Percentiles rank a stretch among this genome's conserved stretches.
Evolutionary conservation across 2,797 vertebrate species (phyloP).

Genomic region (Danio albolineatus): DNA sequence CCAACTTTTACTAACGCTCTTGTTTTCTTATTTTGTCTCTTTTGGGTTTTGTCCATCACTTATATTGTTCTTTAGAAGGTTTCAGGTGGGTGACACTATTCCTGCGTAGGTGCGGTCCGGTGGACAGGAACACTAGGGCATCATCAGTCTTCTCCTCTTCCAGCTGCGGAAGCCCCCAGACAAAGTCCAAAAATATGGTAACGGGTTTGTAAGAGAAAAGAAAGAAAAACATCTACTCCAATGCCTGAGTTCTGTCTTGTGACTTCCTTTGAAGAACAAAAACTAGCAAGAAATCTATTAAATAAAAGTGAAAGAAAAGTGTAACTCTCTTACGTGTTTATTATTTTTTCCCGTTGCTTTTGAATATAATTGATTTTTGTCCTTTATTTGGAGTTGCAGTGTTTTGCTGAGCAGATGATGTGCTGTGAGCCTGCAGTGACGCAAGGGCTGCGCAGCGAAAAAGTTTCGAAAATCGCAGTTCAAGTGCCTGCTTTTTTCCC

Average conservation of each 20-base stretch:
- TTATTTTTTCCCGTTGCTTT: slow-evolving; percentile 82
- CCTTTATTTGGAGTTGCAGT: slow-evolving; percentile 99
- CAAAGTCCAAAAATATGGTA: slow-evolving; percentile 99
- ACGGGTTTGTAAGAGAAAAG: slow-evolving; percentile 99
- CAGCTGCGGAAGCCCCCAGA: slow-evolving; percentile 98
- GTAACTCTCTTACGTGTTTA: slow-evolving; percentile 94
- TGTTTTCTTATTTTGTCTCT: slow-evolving; percentile 99
- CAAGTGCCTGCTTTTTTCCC: too few species aligned
- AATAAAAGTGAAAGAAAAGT: slow-evolving; percentile 76
- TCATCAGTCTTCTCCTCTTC: slow-evolving; percentile 98
- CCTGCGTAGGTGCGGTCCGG: slow-evolving; percentile 99
- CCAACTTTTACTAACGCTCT: slow-evolving; percentile 99
- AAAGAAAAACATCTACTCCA: slow-evolving; percentile 92
- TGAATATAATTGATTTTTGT: slow-evolving; percentile 91
- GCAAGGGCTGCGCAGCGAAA: slow-evolving; percentile 99
- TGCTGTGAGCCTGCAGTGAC: slow-evolving; percentile 99
- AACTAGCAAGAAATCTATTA: slow-evolving; percentile 81
- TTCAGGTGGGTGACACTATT: slow-evolving; percentile 99
- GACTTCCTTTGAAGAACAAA: slow-evolving; percentile 90
- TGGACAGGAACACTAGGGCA: slow-evolving; percentile 99
- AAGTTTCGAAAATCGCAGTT: too few species aligned
- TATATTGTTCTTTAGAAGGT: slow-evolving; percentile 99
- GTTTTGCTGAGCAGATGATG: slow-evolving; percentile 96
- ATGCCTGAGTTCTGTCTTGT: slow-evolving; percentile 97
- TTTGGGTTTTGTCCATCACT: slow-evolving; percentile 99